Base-by-base conservation (phyloP, 1,140 invertebrate species). In the Microvelia longipes region DNA sequence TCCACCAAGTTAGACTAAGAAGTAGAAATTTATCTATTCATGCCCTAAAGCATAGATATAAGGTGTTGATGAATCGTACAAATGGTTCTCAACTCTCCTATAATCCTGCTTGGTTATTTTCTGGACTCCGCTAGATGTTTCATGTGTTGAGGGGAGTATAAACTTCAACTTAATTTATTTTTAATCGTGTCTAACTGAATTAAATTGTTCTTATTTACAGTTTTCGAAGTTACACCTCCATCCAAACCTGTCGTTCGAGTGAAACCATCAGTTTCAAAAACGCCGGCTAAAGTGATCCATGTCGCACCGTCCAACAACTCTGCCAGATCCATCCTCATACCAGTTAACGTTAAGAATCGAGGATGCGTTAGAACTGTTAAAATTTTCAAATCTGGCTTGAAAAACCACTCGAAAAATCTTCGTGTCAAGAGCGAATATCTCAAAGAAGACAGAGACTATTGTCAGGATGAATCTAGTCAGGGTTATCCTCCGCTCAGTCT, bases 311-410 rank as follows among this genome's bases (percentile, higher is more conserved):
- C 73, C n/a, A 69, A 72, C 50, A 71, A 67, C 50, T 85, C 87
- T 75, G 84, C 84, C 1, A 80, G 86, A 1, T 88, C 87, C 0
- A 85, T 90, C 67, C 78, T 90, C 1, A 77, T 89, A 60, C 88
- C 87, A 0, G 83, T 88, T 1, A 86, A 82, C n/a, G 78, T 88
- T 28, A 86, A 86, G 68, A 69, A 72, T 19, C 67, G 63, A 27
- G 67, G 73, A 75, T 85, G 88, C 74, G 80, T 88, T 13, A 83
- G 84, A 68, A 85, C 85, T 0, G 87, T 89, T 65, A 89, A 88
- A 78, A 88, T 89, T n/a, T 85, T 90, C 50, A 88, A 87, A 71
- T 82, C 85, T 0, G 78, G 83, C 0, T 82, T 85, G 79, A 82
- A 75, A 79, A 78, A 66, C 67, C 70, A 60, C 61, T 30, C 60